phyloP scores from a whole-genome alignment of 1,140 invertebrate genomes.

The Panulirus ornatus region DNA sequence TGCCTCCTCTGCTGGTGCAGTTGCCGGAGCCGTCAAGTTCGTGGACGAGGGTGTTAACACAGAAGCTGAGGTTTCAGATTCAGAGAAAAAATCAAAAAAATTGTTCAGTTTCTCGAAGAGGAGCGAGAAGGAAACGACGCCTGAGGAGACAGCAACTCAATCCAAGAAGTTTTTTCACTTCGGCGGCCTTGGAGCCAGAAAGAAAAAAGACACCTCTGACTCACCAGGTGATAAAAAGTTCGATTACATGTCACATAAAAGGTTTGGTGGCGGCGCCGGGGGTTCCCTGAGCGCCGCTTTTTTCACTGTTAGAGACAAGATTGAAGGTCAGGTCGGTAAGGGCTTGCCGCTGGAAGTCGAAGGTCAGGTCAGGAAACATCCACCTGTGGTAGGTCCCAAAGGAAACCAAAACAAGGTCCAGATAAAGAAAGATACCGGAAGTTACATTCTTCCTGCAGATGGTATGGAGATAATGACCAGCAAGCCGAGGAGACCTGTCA shows the following conservation, averaged over 20 bases:
- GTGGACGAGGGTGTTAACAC: conserved; percentile 59
- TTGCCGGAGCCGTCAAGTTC: not conserved
- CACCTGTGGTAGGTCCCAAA: not conserved
- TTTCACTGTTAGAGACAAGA: conserved; percentile 7
- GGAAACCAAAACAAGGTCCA: not conserved
- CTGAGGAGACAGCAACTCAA: conserved; percentile 29
- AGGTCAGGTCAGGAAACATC: not conserved
- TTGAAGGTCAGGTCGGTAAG: conserved; percentile 4
- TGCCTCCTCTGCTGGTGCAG: not conserved
- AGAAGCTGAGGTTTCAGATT: not conserved
- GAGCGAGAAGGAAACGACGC: conserved; percentile 42
- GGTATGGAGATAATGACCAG: too few relatives aligned
- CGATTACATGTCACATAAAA: not conserved
- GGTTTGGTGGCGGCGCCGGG: conserved; percentile 38
- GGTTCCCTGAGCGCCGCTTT: conserved; percentile 34
- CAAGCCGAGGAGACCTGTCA: not conserved
- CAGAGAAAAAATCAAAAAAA: conserved; percentile 38
- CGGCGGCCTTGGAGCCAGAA: conserved; percentile 68
- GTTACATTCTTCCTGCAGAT: not conserved
- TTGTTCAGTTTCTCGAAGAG: conserved; percentile 50
- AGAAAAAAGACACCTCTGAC: conserved; percentile 63
- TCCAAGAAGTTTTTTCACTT: conserved; percentile 69
- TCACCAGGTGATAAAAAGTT: conserved; percentile 18
- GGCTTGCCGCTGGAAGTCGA: not conserved
- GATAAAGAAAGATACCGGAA: not conserved